Conservation (phyloP, 1,140 invertebrate species). For the Gryllus bimaculatus region DNA sequence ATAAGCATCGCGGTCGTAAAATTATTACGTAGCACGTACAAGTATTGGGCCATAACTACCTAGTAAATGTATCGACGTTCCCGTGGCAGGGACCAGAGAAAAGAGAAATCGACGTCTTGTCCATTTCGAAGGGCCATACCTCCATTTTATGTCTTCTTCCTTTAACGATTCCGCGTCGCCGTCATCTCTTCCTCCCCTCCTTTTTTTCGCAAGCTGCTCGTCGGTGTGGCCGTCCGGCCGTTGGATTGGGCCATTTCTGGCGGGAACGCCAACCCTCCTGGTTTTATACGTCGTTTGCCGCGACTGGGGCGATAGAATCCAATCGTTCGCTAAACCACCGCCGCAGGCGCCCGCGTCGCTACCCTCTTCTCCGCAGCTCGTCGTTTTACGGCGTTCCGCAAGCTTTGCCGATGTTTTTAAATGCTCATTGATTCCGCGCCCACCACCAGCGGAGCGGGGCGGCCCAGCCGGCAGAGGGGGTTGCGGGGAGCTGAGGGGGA, state of each 20-base stretch:
- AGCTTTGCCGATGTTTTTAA: conserved; percentile 10
- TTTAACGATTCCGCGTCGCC: not conserved
- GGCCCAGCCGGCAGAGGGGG: not conserved
- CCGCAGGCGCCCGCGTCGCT: too few species aligned
- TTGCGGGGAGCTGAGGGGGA: not conserved
- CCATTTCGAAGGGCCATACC: not conserved
- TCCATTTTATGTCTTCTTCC: not conserved
- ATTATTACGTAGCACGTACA: too few species aligned
- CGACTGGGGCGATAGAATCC: not conserved
- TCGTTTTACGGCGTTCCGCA: too few species aligned
- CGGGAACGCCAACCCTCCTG: not conserved
- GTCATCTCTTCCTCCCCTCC: not conserved
- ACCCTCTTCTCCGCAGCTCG: too few species aligned
- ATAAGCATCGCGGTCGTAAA: not conserved
- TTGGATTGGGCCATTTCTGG: not conserved
- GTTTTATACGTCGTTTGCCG: not conserved
- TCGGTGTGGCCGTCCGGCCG: not conserved
- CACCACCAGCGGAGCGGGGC: not conserved
- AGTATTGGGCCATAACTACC: too few species aligned
- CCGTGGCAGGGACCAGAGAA: too few species aligned
- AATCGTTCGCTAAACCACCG: not conserved
- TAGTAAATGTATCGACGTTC: too few species aligned
- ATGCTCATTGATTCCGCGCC: conserved; percentile 10
- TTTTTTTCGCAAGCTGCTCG: not conserved
- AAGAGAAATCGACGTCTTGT: too few species aligned